These are phyloP conservation scores for Stenurella melanura DNA, from an alignment of 2,888 invertebrate species.

Conservation along the genomic window DNA sequence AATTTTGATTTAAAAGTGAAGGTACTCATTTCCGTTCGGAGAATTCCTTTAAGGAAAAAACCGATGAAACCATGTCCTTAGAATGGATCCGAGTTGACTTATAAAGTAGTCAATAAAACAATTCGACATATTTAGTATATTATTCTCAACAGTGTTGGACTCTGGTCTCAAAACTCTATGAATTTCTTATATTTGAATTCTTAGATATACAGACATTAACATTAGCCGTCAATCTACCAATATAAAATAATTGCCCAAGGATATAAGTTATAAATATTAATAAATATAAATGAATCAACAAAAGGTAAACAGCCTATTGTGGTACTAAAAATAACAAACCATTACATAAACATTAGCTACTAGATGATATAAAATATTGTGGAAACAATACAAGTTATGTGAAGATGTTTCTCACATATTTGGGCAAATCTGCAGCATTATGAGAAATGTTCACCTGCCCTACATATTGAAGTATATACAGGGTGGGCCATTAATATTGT, in stretches of 20 bases:
- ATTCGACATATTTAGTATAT: not conserved
- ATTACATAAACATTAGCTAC: not conserved
- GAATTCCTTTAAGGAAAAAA: not conserved
- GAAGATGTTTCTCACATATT: too few species aligned
- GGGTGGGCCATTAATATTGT: too few species aligned
- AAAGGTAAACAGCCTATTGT: conserved; percentile 7
- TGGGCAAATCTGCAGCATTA: too few species aligned
- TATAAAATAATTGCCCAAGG: conserved; percentile 2
- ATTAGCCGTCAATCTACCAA: not conserved
- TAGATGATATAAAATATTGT: not conserved
- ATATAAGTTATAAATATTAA: not conserved
- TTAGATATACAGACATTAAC: not conserved
- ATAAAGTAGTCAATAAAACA: too few species aligned
- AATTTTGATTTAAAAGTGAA: not conserved
- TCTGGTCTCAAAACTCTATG: not conserved
- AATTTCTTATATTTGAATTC: not conserved
- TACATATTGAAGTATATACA: not conserved
- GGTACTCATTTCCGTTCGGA: not conserved
- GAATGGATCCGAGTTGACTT: not conserved
- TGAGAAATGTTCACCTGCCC: too few species aligned
- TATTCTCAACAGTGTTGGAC: not conserved
- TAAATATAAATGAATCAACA: conserved; percentile 4
- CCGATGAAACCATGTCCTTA: not conserved
- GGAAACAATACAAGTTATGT: not conserved
- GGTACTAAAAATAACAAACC: not conserved